These are phyloP conservation scores for Channa argus DNA, from an alignment of 2,113 vertebrate species.

Conservation along the genomic window DNA sequence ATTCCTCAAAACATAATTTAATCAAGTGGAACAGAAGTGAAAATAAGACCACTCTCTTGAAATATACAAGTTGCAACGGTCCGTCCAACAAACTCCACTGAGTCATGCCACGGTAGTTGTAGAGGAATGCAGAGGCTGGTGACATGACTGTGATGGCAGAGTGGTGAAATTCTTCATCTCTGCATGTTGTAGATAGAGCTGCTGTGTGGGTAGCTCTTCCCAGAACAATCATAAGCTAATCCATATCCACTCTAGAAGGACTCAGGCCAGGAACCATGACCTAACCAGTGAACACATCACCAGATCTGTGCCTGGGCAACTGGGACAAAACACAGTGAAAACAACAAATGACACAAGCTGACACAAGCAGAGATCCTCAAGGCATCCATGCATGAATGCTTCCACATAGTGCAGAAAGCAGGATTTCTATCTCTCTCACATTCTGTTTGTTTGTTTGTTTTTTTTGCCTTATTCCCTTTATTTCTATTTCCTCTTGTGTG, in stretches of 20 bases:
- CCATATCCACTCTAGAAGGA: conserved; percentile 17
- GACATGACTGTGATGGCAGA: neutral
- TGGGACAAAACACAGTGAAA: conserved; percentile 37
- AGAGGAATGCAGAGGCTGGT: neutral
- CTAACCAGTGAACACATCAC: conserved; percentile 35
- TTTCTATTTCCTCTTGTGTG: conserved; percentile 37
- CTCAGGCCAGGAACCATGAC: conserved; percentile 34
- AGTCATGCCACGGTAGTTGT: too few relatives aligned
- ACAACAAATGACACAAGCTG: conserved; percentile 54
- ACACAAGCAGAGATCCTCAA: conserved; percentile 23
- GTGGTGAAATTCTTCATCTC: neutral
- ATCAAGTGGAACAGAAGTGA: too few relatives aligned
- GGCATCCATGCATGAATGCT: conserved; percentile 43
- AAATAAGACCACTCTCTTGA: too few relatives aligned
- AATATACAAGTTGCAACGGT: too few relatives aligned
- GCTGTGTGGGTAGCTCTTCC: conserved; percentile 18
- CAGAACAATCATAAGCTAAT: conserved; percentile 43
- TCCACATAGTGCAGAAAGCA: conserved; percentile 35
- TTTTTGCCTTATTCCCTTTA: conserved; percentile 2
- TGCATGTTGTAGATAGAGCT: conserved; percentile 12
- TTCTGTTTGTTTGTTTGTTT: conserved; percentile 1
- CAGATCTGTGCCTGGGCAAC: conserved; percentile 29
- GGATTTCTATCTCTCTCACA: conserved; percentile 44
- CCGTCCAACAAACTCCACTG: too few relatives aligned
- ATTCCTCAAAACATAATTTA: too few relatives aligned